Evolutionary conservation across 2,797 vertebrate genomes (phyloP), one percentile per base, ranked within the genome.

Genomic region (Morelia viridis): DNA sequence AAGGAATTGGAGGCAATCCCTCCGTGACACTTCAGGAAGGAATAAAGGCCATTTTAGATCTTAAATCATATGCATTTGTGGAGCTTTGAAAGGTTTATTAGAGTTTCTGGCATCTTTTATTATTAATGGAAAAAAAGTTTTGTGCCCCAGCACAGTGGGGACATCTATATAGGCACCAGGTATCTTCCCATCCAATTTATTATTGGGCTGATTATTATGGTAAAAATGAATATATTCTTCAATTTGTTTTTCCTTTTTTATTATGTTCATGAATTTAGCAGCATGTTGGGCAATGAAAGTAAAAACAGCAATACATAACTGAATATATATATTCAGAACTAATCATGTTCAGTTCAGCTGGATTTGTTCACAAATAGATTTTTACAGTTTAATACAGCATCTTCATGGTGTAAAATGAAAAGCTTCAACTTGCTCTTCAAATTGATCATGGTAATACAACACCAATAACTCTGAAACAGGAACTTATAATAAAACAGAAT

Each of bases 41-140:
- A 90, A 53, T 65, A 91, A 94, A 86, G 57, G 68, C 87, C n/a
- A 5, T 57, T 17, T 50, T 65, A 50, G 11, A 88, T 28, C 93
- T 92, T 90, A 85, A 62, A 26, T 91, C 92, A 93, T 94, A 26
- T 65, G 4, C 58, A 91, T 0, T 50, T 87, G n/a, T 35, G 84
- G 91, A 89, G 26, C 9, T 31, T 91, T 94, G 80, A 76, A 19
- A 4, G 88, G 50, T 92, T 92, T 92, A 92, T 92, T 92, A 88
- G 68, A 88, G 85, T 92, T 92, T 90, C 68, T 87, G 31, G 31
- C 15, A 57, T 64, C 24, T 8, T 56, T 76, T 71, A 50, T 89
- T 87, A 91, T 80, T 87, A 46, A 80, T 46, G n/a, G 76, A 22
- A 76, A 50, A 83, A 87, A 92, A 90, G 50, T 35, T 87, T 46